Evolutionary conservation across 2,113 vertebrate species (phyloP).

Genomic region (Hemiprocne comata): DNA sequence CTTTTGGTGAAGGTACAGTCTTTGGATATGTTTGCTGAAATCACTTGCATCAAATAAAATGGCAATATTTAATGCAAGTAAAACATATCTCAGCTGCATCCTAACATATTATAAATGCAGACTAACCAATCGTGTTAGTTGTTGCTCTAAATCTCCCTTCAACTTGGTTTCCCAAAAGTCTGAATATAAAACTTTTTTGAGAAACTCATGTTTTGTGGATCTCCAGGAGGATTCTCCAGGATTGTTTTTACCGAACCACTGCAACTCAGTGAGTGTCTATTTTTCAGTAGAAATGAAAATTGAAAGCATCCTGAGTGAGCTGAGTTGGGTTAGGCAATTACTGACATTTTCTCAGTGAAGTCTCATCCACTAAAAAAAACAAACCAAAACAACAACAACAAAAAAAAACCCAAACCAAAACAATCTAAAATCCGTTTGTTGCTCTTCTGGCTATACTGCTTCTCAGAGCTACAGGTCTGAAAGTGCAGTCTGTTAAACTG

Average conservation of each 20-base stretch:
- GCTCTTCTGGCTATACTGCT: neutral
- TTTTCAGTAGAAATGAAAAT: neutral
- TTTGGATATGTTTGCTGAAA: slow-evolving; percentile 50
- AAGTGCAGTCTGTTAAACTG: neutral
- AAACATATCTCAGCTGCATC: slow-evolving; percentile 48
- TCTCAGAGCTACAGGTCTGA: neutral
- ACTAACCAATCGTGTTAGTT: slow-evolving; percentile 42
- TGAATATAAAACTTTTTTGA: neutral
- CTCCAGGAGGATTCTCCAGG: neutral
- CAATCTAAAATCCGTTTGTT: neutral
- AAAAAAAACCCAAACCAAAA: too few species aligned
- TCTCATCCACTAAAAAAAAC: neutral
- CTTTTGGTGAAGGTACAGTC: slow-evolving; percentile 60
- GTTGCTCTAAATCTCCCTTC: neutral
- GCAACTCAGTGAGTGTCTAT: neutral
- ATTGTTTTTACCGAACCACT: neutral
- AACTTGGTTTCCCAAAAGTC: slow-evolving; percentile 15
- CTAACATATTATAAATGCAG: neutral
- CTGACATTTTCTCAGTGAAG: neutral
- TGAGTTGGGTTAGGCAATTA: neutral
- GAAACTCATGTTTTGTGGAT: neutral
- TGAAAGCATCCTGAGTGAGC: neutral
- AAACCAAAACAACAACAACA: too few species aligned
- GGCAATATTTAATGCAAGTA: slow-evolving; percentile 66
- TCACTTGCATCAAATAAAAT: slow-evolving; percentile 66